Evolutionary conservation across 2,113 vertebrate genomes (phyloP), one percentile per base, ranked within the genome.

Genomic region (Oryzias curvinotus): DNA sequence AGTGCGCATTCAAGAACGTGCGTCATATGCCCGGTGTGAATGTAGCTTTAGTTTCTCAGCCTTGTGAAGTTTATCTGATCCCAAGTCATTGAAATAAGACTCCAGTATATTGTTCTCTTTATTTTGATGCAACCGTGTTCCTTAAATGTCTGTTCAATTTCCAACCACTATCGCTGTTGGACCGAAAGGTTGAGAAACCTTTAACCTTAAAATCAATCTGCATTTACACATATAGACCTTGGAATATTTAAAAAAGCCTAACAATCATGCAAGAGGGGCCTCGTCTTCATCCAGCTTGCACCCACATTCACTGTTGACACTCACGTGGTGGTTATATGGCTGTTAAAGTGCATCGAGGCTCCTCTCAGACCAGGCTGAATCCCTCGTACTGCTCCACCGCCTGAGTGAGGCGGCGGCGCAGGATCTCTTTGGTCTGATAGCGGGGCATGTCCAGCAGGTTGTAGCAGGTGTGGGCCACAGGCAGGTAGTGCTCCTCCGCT

Each of bases 401-500:
- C 85, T 94, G 94, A 4, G 93, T 92, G 43, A 99, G 95, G 17
- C 94, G 91, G 0, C 83, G 84, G 0, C 77, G 88, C 83, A 99
- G 92, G 60, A 90, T 88, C 80, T 95, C 95, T 90, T 95, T 98
- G 92, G 90, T 97, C 92, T 92, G 93, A 90, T 99, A 99, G 85
- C 94, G 93, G 80, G 97, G 97, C 85, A 99, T 93, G 90, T 98
- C 96, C 19, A 99, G 94, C 48, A 98, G 94, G 76, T 98, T 98
- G 91, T 97, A 98, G 91, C 97, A 99, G 82, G 97, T 98, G 75
- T 98, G 97, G 0, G 97, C 97, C 77, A 98, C 96, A 0, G 97
- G 97, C 87, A 98, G 86, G 89, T 96, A 95, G 77, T 96, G 90
- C 84, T 98, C 94, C 57, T 93, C 94, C 0, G 92, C 94, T 30